Base-by-base conservation (phyloP, 2,113 vertebrate species). In the Sclerurus mexicanus region DNA sequence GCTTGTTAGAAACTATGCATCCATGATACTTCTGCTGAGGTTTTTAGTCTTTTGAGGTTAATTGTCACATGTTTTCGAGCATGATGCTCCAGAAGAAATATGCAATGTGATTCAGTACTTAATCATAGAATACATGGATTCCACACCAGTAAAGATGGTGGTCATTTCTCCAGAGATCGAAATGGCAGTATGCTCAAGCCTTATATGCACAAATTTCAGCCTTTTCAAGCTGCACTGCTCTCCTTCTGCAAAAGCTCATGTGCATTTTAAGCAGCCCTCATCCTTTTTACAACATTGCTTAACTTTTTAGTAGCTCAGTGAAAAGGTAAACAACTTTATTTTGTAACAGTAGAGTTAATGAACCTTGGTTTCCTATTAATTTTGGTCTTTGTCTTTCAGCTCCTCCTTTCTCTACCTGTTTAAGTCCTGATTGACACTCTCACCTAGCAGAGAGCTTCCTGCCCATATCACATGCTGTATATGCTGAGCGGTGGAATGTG, bases 191-290 rank as follows among this genome's bases (percentile, higher is more conserved):
- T 14, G 24, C 56, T 69, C n/a, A 75, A 80, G 39, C n/a, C 62
- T 37, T n/a, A 24, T 18, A 12, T 4, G 33, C 22, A 50, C 30
- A 50, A 22, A 12, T 77, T 52, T 16, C 17, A 0, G 0, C 40
- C 18, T 14, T 76, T 64, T 19, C 35, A 31, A 1, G 0, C 35
- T 52, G 35, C 1, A 5, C 39, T 63, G 46, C 56, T 31, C 30
- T 63, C 42, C 62, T 69, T 24, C 56, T 59, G 18, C 55, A 28
- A 50, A 79, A 44, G n/a, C 27, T 75, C 53, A 23, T 3, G 24
- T 17, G 24, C 35, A 31, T 44, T 58, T 59, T 40, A 64, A 71
- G n/a, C 22, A 64, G 20, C 19, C 50, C 35, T 67, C 27, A 31
- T 78, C n/a, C 30, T 59, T 58, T 59, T 23, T 47, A 20, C 47